Conservation (phyloP, 1,140 invertebrate species). For the Lineus longissimus region DNA sequence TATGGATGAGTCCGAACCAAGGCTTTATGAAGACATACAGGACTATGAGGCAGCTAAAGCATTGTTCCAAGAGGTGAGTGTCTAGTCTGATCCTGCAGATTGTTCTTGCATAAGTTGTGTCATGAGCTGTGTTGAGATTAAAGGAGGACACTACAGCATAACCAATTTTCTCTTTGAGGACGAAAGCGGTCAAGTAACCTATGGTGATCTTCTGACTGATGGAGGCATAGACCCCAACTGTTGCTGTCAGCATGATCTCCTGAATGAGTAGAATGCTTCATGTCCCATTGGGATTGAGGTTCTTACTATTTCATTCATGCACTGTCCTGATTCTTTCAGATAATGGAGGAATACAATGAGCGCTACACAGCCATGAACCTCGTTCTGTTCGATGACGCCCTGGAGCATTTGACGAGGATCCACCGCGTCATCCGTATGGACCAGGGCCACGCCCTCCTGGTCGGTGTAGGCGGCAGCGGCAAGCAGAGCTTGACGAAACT, state of each 20-base stretch:
- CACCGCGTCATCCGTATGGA: constrained; percentile 79
- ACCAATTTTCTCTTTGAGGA: no score
- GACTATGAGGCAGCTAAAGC: constrained; percentile 82
- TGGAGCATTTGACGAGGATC: constrained; percentile 81
- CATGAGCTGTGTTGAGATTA: no score
- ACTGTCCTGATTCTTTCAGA: constrained; percentile 57
- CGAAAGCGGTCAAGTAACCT: no score
- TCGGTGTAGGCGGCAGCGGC: constrained; percentile 82
- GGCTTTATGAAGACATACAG: constrained; percentile 82
- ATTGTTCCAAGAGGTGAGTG: constrained; percentile 74
- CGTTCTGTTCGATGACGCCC: constrained; percentile 83
- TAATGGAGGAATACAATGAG: constrained; percentile 82
- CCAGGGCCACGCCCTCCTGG: constrained; percentile 75
- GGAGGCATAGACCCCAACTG: no score
- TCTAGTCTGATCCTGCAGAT: not conserved
- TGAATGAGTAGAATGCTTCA: no score
- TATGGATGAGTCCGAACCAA: constrained; percentile 68
- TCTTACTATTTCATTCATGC: no score
- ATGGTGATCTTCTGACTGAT: no score
- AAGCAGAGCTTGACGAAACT: constrained; percentile 62
- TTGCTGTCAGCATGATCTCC: no score
- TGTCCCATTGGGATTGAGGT: no score
- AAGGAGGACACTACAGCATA: no score
- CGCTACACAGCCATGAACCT: constrained; percentile 62
- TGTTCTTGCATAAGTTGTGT: no score